Base-by-base conservation (phyloP, 1,140 invertebrate genomes). In the Meloidogyne floridensis region DNA sequence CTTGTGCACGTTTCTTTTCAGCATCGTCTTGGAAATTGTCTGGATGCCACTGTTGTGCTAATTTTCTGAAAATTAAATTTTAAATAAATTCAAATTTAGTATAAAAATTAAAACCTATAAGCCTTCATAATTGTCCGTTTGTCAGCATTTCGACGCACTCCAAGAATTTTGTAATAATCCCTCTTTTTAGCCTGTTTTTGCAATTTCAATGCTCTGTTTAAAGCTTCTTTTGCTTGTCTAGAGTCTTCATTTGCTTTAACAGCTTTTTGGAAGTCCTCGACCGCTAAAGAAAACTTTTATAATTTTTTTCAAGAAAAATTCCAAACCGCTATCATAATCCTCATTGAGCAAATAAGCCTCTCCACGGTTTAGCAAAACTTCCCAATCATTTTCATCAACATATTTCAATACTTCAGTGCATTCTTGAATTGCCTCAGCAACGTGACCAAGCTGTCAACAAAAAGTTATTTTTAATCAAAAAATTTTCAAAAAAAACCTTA, bases 141-240 rank as follows among this genome's bases (percentile, higher is more conserved):
- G 20, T 91, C 93, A 0, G 97, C 97, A 80, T 93, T 94, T 87
- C 91, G 91, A 90, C 93, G 93, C 0, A 96, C 94, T 18, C 93
- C 93, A 70, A 98, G 91, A 86, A 99, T 99, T 92, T 98, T 98
- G 90, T 99, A 99, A 92, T 99, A 99, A 91, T 99, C 97, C 88
- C 96, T 92, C 87, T 94, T 94, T 87, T 97, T 95, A 0, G 96
- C 93, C 88, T 96, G 94, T 90, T 98, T 98, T 90, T 97, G 94
- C 77, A 97, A 91, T 90, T 96, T 96, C 90, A 98, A 95, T 2
- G 95, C 96, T 87, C 93, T 93, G 82, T 94, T 93, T 3, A 97
- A 89, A 13, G 96, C 96, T 86, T 98, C 95, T 89, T 95, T 94
- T 0, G 96, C 96, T 85, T 95, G 91, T 84, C 94, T 92, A 80